Evolutionary conservation across 2,113 vertebrate species (phyloP).

Genomic region (Echinops telfairi): DNA sequence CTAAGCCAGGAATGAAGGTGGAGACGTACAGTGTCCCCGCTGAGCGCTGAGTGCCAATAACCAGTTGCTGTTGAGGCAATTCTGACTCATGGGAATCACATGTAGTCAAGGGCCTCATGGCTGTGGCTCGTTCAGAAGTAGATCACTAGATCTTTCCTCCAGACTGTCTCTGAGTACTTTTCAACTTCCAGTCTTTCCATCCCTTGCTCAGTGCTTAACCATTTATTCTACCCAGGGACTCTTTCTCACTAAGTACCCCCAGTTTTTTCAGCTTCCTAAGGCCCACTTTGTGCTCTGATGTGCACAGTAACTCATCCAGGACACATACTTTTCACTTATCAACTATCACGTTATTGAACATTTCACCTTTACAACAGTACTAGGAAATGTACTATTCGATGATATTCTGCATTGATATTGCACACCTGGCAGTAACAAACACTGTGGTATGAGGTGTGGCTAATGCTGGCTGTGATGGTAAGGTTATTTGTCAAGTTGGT

Average conservation of each 20-base stretch:
- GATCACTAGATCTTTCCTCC: not conserved
- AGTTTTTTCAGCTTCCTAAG: not conserved
- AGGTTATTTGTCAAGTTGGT: too few relatives aligned
- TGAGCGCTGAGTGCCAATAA: not conserved
- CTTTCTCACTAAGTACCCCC: not conserved
- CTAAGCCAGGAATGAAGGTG: not conserved
- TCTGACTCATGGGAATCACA: not conserved
- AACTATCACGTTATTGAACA: too few relatives aligned
- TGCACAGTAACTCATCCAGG: not conserved
- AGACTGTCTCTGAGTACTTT: not conserved
- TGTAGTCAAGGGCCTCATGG: too few relatives aligned
- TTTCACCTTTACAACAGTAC: too few relatives aligned
- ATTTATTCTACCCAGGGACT: not conserved
- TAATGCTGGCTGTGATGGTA: too few relatives aligned
- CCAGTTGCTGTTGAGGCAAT: not conserved
- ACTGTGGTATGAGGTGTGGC: too few relatives aligned
- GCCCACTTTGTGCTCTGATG: not conserved
- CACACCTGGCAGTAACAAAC: too few relatives aligned
- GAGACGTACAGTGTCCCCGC: not conserved
- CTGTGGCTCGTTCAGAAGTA: not conserved
- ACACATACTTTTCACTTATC: too few relatives aligned
- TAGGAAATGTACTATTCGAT: too few relatives aligned
- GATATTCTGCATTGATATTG: too few relatives aligned
- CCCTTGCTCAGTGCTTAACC: not conserved
- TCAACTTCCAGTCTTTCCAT: not conserved